Evolutionary conservation across 2,888 invertebrate genomes (phyloP).

Genomic region (Notodonta ziczac): DNA sequence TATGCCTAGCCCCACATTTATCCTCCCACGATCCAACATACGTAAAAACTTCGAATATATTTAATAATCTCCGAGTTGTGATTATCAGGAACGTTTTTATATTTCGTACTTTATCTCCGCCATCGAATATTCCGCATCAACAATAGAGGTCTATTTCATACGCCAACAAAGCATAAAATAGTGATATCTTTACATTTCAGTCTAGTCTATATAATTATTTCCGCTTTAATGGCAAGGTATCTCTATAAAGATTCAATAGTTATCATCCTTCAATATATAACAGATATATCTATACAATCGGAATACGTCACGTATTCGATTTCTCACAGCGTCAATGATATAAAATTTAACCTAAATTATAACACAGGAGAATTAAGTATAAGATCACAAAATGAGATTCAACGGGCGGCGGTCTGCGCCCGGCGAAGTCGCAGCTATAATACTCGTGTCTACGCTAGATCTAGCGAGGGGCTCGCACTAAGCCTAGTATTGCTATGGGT

Average conservation of each 20-base stretch:
- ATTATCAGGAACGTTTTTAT: constrained; percentile 71
- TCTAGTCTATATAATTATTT: constrained; percentile 84
- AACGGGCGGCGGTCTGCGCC: constrained; percentile 75
- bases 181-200: constrained; percentile 84
- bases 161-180: constrained; percentile 84
- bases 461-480: constrained; percentile 80
- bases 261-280: constrained; percentile 79
- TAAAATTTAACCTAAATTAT: constrained; percentile 85
- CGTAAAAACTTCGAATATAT: constrained; percentile 71
- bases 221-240: constrained; percentile 82
- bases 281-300: constrained; percentile 81
- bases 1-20: constrained; percentile 48
- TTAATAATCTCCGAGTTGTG: constrained; percentile 66
- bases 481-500: constrained; percentile 82
- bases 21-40: constrained; percentile 63
- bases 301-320: constrained; percentile 79
- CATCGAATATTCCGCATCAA: constrained; percentile 71
- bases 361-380: constrained; percentile 85
- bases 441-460: constrained; percentile 80
- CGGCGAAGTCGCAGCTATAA: constrained; percentile 82
- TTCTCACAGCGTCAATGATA: constrained; percentile 84
- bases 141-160: constrained; percentile 77
- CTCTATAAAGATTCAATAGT: constrained; percentile 84
- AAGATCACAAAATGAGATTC: constrained; percentile 85
- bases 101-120: constrained; percentile 60